phyloP scores from a whole-genome alignment of 2,888 invertebrate species.

The Noctua janthina region DNA sequence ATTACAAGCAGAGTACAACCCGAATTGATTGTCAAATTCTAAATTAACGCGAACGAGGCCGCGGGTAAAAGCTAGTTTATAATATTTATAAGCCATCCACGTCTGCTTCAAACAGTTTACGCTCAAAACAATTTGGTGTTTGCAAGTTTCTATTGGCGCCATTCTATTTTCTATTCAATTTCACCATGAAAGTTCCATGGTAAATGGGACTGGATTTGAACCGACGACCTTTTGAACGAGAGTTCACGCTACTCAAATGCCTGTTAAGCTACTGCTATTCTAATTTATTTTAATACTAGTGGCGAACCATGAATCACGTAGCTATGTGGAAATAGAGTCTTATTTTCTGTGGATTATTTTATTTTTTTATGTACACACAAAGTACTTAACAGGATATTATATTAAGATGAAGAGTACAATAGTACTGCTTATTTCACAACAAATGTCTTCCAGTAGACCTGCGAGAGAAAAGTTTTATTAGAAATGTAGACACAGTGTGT shows the following conservation, averaged over 20 bases:
- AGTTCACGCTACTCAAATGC: constrained; percentile 45
- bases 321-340: neutral
- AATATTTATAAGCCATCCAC: no score
- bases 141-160: neutral
- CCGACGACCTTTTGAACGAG: constrained; percentile 46
- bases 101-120: neutral
- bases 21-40: no score
- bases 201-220: constrained; percentile 33
- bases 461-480: no score
- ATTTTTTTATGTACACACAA: no score
- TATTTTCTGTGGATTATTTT: neutral
- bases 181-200: constrained; percentile 25
- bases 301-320: neutral
- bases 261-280: constrained; percentile 43
- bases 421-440: no score
- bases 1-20: no score
- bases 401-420: no score
- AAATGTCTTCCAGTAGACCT: no score
- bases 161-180: constrained; percentile 45
- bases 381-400: no score
- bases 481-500: no score
- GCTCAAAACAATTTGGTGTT: neutral
- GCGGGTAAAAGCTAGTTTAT: no score
- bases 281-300: constrained; percentile 33
- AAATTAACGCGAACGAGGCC: no score